phyloP scores from a whole-genome alignment of 2,797 vertebrate genomes.

The Paguma larvata region DNA sequence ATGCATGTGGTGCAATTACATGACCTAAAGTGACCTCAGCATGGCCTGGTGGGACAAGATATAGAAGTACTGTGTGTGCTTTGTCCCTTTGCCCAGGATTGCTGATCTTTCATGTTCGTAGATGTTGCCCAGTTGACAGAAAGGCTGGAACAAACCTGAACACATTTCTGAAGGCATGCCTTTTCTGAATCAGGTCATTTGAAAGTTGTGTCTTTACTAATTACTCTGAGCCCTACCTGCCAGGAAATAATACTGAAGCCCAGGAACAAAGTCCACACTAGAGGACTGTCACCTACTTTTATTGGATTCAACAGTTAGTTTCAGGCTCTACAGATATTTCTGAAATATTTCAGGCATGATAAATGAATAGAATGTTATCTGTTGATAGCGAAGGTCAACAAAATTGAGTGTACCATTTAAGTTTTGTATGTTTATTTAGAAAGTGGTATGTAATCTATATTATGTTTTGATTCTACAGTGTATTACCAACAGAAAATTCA shows the following conservation, averaged over 20 bases:
- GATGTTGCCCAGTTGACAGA: neutral
- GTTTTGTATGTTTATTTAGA: slow-evolving; percentile 39
- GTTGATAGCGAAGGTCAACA: neutral
- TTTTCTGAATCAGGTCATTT: slow-evolving; percentile 33
- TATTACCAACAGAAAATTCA: slow-evolving; percentile 14
- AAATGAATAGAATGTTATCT: slow-evolving; percentile 29
- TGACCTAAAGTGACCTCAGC: slow-evolving; percentile 21
- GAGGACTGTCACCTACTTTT: neutral
- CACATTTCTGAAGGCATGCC: neutral
- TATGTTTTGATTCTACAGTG: neutral
- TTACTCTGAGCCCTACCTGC: neutral
- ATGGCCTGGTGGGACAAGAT: neutral
- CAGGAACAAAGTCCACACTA: neutral
- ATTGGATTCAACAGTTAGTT: neutral
- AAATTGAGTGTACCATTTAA: slow-evolving; percentile 7
- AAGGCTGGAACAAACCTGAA: neutral
- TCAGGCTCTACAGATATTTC: neutral
- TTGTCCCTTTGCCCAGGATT: slow-evolving; percentile 28
- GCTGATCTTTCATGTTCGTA: neutral
- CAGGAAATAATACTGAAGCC: neutral
- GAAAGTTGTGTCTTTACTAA: neutral
- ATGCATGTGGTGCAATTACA: neutral
- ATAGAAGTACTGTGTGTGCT: neutral
- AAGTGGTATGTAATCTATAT: neutral
- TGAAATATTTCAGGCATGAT: slow-evolving; percentile 16